A percentile compares a stretch with the other conserved stretches of the same genome.
Conservation (phyloP, 92 coral and sea anemone species). For the Parazoanthus atlanticus region DNA sequence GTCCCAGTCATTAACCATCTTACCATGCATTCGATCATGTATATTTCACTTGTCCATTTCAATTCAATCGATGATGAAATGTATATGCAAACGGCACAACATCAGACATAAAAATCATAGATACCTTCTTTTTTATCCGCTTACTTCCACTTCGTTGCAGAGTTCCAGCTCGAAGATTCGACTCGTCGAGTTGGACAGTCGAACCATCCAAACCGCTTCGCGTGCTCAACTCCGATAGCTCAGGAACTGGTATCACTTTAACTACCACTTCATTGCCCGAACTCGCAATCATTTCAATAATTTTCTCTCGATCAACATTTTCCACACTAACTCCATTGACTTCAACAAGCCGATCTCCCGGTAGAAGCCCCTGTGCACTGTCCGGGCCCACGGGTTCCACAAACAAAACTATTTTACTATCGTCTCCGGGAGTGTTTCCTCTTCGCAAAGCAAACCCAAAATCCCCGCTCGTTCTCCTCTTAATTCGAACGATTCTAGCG, state of each 20-base stretch:
- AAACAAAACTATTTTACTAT: constrained; percentile 78
- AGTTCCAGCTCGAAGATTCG: constrained; percentile 91
- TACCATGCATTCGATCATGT: neutral
- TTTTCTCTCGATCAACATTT: constrained; percentile 84
- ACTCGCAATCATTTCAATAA: constrained; percentile 91
- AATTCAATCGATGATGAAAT: neutral
- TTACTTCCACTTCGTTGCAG: constrained; percentile 96
- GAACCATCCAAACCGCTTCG: constrained; percentile 96
- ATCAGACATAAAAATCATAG: neutral
- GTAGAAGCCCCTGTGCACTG: constrained; percentile 73
- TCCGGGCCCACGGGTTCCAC: constrained; percentile 91
- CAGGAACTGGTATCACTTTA: constrained; percentile 95
- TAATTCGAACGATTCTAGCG: constrained; percentile 76
- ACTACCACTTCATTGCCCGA: constrained; percentile 92
- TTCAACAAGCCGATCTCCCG: constrained; percentile 94
- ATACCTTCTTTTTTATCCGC: constrained; percentile 94
- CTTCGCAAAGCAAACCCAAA: constrained; percentile 97
- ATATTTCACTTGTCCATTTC: constrained; percentile 4
- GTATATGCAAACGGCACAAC: neutral
- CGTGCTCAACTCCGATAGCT: constrained; percentile 91
- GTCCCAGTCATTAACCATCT: neutral
- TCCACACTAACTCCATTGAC: constrained; percentile 93
- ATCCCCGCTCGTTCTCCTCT: constrained; percentile 88
- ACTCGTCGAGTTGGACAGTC: constrained; percentile 87
- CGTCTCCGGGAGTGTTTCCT: constrained; percentile 79